A percentile compares a stretch with the other conserved stretches of the same genome.
phyloP scores from a whole-genome alignment of 2,888 invertebrate species.

The Erebia aethiops region DNA sequence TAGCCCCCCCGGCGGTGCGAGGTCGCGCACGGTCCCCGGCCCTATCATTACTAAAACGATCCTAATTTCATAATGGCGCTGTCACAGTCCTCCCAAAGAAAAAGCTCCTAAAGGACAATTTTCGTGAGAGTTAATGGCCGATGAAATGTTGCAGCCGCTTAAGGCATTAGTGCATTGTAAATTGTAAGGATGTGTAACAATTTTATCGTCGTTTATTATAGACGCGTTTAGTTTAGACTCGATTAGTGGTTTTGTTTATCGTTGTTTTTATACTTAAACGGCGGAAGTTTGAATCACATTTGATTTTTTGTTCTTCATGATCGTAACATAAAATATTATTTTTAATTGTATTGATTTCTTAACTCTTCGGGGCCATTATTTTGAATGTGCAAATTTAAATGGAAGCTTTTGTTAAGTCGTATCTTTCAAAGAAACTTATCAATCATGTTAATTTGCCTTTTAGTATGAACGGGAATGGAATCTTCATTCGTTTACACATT shows the following conservation, averaged over 20 bases:
- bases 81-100: slow-evolving; percentile 74
- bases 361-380: neutral
- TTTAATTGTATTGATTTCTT: neutral
- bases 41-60: slow-evolving; percentile 80
- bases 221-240: slow-evolving; percentile 28
- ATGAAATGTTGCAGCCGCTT: slow-evolving; percentile 73
- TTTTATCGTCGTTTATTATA: slow-evolving; percentile 52
- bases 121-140: slow-evolving; percentile 69
- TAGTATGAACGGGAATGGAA: no score
- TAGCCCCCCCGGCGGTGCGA: slow-evolving; percentile 71
- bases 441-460: no score
- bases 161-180: slow-evolving; percentile 55
- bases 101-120: slow-evolving; percentile 76
- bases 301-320: slow-evolving; percentile 1
- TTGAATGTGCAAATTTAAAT: neutral
- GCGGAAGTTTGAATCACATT: slow-evolving; percentile 46
- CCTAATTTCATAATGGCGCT: slow-evolving; percentile 82
- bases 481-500: no score
- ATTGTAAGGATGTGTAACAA: slow-evolving; percentile 58
- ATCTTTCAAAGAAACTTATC: no score
- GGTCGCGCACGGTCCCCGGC: slow-evolving; percentile 62
- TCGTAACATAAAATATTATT: neutral
- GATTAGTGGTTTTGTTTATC: slow-evolving; percentile 36
- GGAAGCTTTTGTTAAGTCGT: no score
- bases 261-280: slow-evolving; percentile 39